Evolutionary conservation across 2,113 vertebrate species (phyloP).

Genomic region (Callionymus lyra): DNA sequence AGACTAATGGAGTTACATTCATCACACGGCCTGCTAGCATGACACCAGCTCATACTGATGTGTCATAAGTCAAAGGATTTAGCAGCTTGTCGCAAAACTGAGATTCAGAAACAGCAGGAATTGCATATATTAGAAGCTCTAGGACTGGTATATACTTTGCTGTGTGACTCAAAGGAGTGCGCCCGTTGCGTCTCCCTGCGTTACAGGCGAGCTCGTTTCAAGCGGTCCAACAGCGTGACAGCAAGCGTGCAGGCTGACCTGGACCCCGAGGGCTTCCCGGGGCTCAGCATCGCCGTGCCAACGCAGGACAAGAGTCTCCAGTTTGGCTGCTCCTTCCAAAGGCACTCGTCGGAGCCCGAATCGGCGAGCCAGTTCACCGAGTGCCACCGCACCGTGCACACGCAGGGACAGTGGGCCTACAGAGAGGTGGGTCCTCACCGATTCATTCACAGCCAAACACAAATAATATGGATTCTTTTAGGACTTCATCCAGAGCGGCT

Average conservation of each 20-base stretch:
- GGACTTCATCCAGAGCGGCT: slow-evolving; percentile 81
- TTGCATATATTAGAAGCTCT: too few species aligned
- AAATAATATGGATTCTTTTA: slow-evolving; percentile 15
- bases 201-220: slow-evolving; percentile 86
- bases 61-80: slow-evolving; percentile 46
- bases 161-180: slow-evolving; percentile 15
- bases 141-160: background rate
- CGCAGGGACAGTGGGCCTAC: slow-evolving; percentile 95
- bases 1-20: too few species aligned
- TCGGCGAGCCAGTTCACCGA: slow-evolving; percentile 82
- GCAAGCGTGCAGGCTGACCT: slow-evolving; percentile 95
- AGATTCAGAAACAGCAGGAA: too few species aligned
- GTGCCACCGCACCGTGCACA: slow-evolving; percentile 95
- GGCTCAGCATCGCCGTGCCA: slow-evolving; percentile 72
- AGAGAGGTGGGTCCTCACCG: slow-evolving; percentile 69
- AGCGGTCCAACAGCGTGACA: slow-evolving; percentile 97
- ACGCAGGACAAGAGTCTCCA: slow-evolving; percentile 94
- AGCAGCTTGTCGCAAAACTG: slow-evolving; percentile 6
- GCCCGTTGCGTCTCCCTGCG: slow-evolving; percentile 17
- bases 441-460: background rate
- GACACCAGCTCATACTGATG: slow-evolving; percentile 43
- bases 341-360: slow-evolving; percentile 89
- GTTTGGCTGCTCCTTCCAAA: slow-evolving; percentile 92
- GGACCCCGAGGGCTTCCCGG: slow-evolving; percentile 84
- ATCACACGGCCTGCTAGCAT: slow-evolving; percentile 17